phyloP scores from a whole-genome alignment of 1,140 invertebrate genomes.

The Galleria mellonella region DNA sequence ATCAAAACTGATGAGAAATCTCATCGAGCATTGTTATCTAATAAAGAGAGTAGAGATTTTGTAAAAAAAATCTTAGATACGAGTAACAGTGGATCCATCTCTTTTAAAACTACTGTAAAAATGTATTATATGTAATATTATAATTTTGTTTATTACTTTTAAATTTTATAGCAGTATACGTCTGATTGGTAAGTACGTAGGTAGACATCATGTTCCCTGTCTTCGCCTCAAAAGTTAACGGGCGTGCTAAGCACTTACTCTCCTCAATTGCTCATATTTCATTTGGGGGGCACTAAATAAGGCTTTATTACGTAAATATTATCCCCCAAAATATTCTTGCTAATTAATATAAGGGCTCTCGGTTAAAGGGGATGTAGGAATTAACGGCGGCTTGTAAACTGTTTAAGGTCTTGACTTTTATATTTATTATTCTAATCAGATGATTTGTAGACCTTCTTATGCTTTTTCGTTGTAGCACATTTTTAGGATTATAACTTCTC shows the following conservation, averaged over 20 bases:
- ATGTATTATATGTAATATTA: too few relatives aligned
- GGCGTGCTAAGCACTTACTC: slow-evolving; percentile 48
- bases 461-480: not conserved
- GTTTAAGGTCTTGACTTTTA: slow-evolving; percentile 1
- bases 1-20: too few relatives aligned
- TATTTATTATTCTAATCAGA: slow-evolving; percentile 5
- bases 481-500: too few relatives aligned
- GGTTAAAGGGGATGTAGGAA: slow-evolving; percentile 33
- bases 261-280: slow-evolving; percentile 68
- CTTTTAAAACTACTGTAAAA: too few relatives aligned
- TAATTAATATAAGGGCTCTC: slow-evolving; percentile 66
- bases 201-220: too few relatives aligned
- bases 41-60: too few relatives aligned
- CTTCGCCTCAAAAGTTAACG: slow-evolving; percentile 1
- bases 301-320: slow-evolving; percentile 71
- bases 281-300: slow-evolving; percentile 63
- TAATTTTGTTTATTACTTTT: too few relatives aligned
- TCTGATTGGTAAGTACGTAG: too few relatives aligned
- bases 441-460: not conserved
- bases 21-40: too few relatives aligned
- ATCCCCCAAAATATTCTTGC: slow-evolving; percentile 64
- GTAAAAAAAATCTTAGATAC: too few relatives aligned
- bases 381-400: slow-evolving; percentile 33
- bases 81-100: too few relatives aligned
- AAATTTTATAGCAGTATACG: too few relatives aligned